phyloP scores from a whole-genome alignment of 2,888 invertebrate species.

The Epicampocera succincta region DNA sequence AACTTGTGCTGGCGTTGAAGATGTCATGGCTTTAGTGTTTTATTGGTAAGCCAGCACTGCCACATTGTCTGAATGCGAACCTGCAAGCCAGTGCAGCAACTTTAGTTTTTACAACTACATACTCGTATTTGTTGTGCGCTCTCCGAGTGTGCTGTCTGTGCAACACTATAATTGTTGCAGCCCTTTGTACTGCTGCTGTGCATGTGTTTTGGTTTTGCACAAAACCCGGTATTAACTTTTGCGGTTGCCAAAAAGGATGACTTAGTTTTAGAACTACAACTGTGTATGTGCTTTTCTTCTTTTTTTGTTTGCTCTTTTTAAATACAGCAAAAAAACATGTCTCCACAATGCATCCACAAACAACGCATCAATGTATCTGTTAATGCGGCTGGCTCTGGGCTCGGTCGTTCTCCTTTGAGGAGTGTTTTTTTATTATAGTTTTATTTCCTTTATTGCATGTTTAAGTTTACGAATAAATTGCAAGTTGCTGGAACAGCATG shows the following conservation, averaged over 20 bases:
- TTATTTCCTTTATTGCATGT: constrained; percentile 31
- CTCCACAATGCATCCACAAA: constrained; percentile 9
- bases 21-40: constrained; percentile 38
- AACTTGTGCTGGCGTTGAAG: constrained; percentile 10
- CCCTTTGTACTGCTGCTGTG: constrained; percentile 10
- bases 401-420: neutral
- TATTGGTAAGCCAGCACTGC: constrained; percentile 43
- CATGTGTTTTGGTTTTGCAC: constrained; percentile 43
- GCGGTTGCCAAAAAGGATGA: constrained; percentile 57
- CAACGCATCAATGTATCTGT: neutral
- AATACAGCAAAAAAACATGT: constrained; percentile 39
- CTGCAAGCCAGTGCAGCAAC: constrained; percentile 9
- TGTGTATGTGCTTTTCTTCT: neutral
- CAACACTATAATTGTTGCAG: constrained; percentile 48
- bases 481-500: constrained; percentile 30
- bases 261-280: constrained; percentile 47
- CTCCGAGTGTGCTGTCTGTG: constrained; percentile 9
- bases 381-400: neutral
- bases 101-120: neutral
- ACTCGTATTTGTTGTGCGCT: constrained; percentile 2
- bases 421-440: constrained; percentile 5
- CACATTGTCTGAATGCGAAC: constrained; percentile 1
- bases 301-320: constrained; percentile 17
- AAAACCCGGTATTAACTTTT: constrained; percentile 49
- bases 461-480: constrained; percentile 12